A percentile compares a stretch with the other conserved stretches of the same genome.
Conservation (phyloP, 2,113 vertebrate genomes). For the Percopsis transmontana region DNA sequence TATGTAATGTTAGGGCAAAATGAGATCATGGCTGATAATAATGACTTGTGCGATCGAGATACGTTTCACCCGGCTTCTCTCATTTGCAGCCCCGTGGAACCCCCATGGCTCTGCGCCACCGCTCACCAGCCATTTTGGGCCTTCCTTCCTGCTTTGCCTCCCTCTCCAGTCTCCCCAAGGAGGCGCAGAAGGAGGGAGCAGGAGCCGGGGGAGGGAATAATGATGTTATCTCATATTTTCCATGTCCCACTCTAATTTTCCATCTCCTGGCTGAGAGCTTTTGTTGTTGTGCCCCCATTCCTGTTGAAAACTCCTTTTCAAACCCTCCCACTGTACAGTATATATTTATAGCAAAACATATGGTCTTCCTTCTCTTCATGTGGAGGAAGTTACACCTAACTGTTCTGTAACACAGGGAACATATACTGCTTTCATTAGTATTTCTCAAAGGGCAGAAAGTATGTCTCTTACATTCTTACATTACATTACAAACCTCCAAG, state of each 20-base stretch:
- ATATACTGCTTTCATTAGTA: not conserved
- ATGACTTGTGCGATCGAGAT: conserved; percentile 52
- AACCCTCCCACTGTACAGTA: not conserved
- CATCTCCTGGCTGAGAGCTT: not conserved
- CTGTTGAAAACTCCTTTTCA: not conserved
- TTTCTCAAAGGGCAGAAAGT: too few species aligned
- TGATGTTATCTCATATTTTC: conserved; percentile 51
- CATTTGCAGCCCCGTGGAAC: conserved; percentile 23
- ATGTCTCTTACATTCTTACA: not conserved
- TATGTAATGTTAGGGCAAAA: not conserved
- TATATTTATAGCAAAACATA: not conserved
- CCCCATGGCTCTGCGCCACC: conserved; percentile 20
- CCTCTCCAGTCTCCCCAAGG: conserved; percentile 24
- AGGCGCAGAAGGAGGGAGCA: not conserved
- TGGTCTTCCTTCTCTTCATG: not conserved
- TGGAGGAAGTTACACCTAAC: conserved; percentile 8
- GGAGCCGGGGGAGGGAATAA: conserved; percentile 13
- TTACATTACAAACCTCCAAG: not conserved
- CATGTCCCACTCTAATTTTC: conserved; percentile 51
- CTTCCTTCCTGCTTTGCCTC: conserved; percentile 4
- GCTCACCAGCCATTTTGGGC: conserved; percentile 45
- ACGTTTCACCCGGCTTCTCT: conserved; percentile 42
- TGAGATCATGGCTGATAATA: conserved; percentile 17
- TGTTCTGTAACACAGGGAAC: conserved; percentile 14
- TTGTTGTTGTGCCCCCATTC: conserved; percentile 1